Evolutionary conservation across 2,797 vertebrate species (phyloP).

Genomic region (Stomatorhinus walkeri): DNA sequence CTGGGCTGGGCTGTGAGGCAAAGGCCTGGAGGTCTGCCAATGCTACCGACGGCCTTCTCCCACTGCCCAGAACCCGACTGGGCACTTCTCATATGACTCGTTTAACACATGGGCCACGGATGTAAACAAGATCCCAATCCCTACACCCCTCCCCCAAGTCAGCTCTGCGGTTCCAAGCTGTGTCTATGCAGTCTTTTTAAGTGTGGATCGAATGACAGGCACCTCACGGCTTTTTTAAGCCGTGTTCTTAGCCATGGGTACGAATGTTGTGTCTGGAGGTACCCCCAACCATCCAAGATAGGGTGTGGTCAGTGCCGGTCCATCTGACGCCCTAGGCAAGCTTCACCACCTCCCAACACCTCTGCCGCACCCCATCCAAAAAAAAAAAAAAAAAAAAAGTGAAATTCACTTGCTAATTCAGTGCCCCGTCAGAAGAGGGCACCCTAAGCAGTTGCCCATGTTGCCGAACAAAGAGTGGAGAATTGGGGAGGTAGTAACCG

Average conservation of each 20-base stretch:
- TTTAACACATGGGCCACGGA: neutral
- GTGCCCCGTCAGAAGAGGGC: neutral
- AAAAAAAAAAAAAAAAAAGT: neutral
- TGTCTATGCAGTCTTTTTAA: neutral
- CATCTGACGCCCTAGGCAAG: neutral
- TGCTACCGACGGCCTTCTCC: neutral
- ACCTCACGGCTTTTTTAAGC: neutral
- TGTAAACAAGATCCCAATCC: neutral
- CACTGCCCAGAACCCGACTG: neutral
- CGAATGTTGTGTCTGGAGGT: neutral
- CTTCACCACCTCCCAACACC: neutral
- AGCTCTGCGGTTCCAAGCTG: neutral
- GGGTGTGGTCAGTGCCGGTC: neutral
- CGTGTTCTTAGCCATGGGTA: neutral
- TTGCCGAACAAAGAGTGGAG: neutral
- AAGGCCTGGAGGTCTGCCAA: neutral
- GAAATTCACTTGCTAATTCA: neutral
- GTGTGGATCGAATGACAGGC: neutral
- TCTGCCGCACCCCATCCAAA: neutral
- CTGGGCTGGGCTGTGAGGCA: slow-evolving; percentile 32
- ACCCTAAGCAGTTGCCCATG: neutral
- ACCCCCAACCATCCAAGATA: neutral
- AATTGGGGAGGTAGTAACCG: neutral
- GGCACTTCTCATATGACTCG: neutral
- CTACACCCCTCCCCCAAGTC: neutral